A percentile compares a stretch with the other conserved stretches of the same genome.
Conservation (phyloP, 1,140 invertebrate genomes). For the Pseudachorutes palmiensis region DNA sequence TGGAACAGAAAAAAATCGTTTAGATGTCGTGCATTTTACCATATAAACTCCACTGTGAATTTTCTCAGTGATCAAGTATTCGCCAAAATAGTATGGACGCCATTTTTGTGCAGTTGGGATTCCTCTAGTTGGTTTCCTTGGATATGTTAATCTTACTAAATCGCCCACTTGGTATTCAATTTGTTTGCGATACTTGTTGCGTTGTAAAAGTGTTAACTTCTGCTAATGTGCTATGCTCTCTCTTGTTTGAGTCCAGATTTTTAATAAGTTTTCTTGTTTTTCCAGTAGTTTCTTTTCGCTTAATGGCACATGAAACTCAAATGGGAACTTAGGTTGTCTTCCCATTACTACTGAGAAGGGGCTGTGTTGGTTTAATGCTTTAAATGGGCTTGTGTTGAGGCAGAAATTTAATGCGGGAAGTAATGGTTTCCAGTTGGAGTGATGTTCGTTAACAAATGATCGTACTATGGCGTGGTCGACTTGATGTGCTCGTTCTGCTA, state of each 20-base stretch:
- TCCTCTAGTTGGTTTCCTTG: background rate
- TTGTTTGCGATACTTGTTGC: no score
- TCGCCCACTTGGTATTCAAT: background rate
- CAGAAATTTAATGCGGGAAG: background rate
- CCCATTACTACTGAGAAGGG: background rate
- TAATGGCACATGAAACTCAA: background rate
- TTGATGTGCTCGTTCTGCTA: background rate
- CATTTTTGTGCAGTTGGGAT: background rate
- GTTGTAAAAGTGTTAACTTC: no score
- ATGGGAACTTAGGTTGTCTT: background rate
- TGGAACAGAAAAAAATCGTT: background rate
- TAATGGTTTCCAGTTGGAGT: background rate
- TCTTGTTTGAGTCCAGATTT: background rate
- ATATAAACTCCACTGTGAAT: background rate
- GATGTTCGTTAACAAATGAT: background rate
- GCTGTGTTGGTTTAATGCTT: background rate
- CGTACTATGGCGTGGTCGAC: background rate
- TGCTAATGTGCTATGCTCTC: background rate
- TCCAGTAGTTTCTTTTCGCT: background rate
- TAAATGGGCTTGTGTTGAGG: background rate
- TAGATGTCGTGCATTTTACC: background rate
- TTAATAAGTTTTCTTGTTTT: background rate
- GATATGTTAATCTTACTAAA: background rate
- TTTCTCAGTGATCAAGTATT: background rate
- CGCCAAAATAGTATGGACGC: background rate